phyloP scores from a whole-genome alignment of 2,797 vertebrate genomes.

The Vespertilio murinus region DNA sequence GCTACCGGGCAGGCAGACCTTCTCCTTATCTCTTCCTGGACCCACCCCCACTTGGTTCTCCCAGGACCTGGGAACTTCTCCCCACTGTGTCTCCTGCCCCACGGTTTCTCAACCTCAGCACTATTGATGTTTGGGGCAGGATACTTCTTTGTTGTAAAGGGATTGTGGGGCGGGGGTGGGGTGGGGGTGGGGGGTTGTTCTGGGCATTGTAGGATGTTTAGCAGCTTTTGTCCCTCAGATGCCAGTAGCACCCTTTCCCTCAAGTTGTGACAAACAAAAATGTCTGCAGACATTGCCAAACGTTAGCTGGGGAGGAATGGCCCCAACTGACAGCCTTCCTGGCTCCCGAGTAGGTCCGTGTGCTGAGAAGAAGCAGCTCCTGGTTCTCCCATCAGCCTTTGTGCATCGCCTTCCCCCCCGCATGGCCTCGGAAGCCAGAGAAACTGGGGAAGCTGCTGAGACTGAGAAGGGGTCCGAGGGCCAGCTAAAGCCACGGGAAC shows the following conservation, averaged over 20 bases:
- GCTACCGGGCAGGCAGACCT: not conserved
- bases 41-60: not conserved
- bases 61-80: not conserved
- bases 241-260: not conserved
- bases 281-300: not conserved
- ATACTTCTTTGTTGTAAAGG: not conserved
- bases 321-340: not conserved
- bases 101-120: not conserved
- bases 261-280: not conserved
- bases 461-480: not conserved
- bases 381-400: not conserved
- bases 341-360: not conserved
- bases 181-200: not conserved
- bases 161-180: rapidly evolving
- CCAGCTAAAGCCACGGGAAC: not conserved
- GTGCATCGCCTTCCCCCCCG: too few relatives aligned
- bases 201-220: not conserved
- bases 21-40: not conserved
- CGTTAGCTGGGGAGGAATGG: not conserved
- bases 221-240: not conserved
- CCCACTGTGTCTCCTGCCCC: not conserved
- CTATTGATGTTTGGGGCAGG: not conserved
- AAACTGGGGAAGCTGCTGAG: not conserved
- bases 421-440: not conserved
- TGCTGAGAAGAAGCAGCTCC: not conserved